These are phyloP conservation scores for Ochropacha duplaris DNA, from an alignment of 2,888 invertebrate genomes.

Conservation along the genomic window DNA sequence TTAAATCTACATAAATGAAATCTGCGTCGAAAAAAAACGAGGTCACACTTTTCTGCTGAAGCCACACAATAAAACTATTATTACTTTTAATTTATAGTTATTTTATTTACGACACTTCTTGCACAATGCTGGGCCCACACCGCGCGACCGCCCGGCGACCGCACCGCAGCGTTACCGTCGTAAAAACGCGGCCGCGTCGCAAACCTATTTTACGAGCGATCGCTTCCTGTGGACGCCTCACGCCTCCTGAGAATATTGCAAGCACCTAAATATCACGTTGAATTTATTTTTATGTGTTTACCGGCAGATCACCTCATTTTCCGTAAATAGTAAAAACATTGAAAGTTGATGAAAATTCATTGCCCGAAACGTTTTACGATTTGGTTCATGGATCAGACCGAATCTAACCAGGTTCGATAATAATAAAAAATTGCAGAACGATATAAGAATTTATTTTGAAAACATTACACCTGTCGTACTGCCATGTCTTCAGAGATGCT, in stretches of 20 bases:
- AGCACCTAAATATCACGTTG: slow-evolving; percentile 1
- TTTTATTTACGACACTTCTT: slow-evolving; percentile 39
- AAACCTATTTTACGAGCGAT: slow-evolving; percentile 48
- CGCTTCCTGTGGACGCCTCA: slow-evolving; percentile 46
- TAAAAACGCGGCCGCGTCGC: slow-evolving; percentile 38
- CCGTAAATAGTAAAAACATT: neutral
- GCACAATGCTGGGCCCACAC: slow-evolving; percentile 36
- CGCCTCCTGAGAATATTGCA: slow-evolving; percentile 34
- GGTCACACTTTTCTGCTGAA: slow-evolving; percentile 18
- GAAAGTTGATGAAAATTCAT: neutral
- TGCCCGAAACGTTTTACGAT: neutral
- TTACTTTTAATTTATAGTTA: slow-evolving; percentile 39
- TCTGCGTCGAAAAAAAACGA: neutral
- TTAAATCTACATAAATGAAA: neutral
- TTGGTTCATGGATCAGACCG: too few relatives aligned
- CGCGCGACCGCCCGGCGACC: slow-evolving; percentile 34
- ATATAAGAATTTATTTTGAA: too few relatives aligned
- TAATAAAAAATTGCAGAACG: too few relatives aligned
- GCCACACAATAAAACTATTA: slow-evolving; percentile 40
- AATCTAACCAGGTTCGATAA: too few relatives aligned
- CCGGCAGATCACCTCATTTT: neutral
- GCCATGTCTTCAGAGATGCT: too few relatives aligned
- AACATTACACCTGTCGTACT: too few relatives aligned
- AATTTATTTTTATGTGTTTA: neutral
- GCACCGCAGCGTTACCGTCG: slow-evolving; percentile 35